A percentile compares a stretch with the other conserved stretches of the same genome.
Conservation (phyloP, 2,888 invertebrate species). For the Dione vanillae region DNA sequence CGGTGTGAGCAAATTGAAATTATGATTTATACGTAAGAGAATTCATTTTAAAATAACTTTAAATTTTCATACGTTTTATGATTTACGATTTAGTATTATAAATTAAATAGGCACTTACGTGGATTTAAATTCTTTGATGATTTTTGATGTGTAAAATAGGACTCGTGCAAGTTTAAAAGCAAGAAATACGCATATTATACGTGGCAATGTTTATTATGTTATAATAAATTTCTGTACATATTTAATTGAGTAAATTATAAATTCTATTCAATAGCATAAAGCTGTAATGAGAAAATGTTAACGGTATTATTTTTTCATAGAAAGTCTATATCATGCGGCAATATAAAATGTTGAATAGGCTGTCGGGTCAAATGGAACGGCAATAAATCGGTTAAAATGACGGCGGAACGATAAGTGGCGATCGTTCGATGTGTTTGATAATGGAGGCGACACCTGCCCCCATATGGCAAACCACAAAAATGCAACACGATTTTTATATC, state of each 20-base stretch:
- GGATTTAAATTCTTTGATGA: neutral
- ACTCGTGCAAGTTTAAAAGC: neutral
- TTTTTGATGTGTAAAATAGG: slow-evolving; percentile 11
- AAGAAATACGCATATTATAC: neutral
- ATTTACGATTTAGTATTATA: slow-evolving; percentile 11
- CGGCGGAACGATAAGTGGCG: slow-evolving; percentile 64
- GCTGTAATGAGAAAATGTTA: slow-evolving; percentile 1
- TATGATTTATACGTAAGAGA: slow-evolving; percentile 22
- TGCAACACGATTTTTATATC: slow-evolving; percentile 29
- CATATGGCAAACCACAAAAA: slow-evolving; percentile 46
- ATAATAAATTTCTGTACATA: neutral
- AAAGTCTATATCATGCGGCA: slow-evolving; percentile 15
- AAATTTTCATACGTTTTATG: slow-evolving; percentile 15
- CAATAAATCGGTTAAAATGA: slow-evolving; percentile 50
- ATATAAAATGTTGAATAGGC: slow-evolving; percentile 45
- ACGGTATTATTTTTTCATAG: slow-evolving; percentile 8
- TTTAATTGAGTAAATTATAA: slow-evolving; percentile 1
- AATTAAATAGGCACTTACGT: neutral
- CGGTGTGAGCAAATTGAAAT: slow-evolving; percentile 17
- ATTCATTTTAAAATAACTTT: slow-evolving; percentile 14
- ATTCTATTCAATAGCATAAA: neutral
- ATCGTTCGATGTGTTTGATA: slow-evolving; percentile 69
- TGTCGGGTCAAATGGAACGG: slow-evolving; percentile 45
- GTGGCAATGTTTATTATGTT: neutral
- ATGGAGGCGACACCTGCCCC: slow-evolving; percentile 65